Base-by-base conservation (phyloP, 2,888 invertebrate species). In the Drosophila falleni region DNA sequence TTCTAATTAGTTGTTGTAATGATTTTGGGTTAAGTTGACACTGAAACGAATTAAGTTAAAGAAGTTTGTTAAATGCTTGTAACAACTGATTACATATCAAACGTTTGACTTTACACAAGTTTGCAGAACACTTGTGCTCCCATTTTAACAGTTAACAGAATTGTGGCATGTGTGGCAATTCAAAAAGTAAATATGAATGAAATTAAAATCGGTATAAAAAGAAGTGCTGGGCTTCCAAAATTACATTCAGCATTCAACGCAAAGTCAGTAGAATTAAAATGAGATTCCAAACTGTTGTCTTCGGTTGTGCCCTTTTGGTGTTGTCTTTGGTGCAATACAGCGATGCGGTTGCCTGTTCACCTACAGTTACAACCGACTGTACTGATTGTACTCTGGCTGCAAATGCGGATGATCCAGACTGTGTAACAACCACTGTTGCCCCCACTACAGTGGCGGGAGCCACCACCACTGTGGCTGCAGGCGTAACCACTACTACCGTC, bases 21-120 rank as follows among this genome's bases (percentile, higher is more conserved):
- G 23, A 60, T 51, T 60, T 60, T 33, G 41, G 26, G 15, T 29
- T 37, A 9, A 13, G 23, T 15, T 58, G 46, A 47, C 46, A 47
- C 35, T 47, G 26, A 44, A 23, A 35, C 19, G 26, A 46, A n/a
- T 26, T 26, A 31, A 11, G 11, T 49, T 49, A 16, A 16, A 16
- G 31, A 49, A 33, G 19, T 31, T n/a, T 31, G 23, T 60, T 33
- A 37, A 11, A 26, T 31, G 9, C 15, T n/a, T 39, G 16, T 13
- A 54, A 62, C 71, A 58, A 41, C 71, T 62, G 53, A 56, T 71
- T 62, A 71, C 71, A 71, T 46, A 62, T 11, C 11, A 5, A 29
- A 51, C 16, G 19, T 50, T 39, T 33, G 4, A 37, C 42, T 49
- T 60, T 15, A 19, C 50, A 35, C 31, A 42, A 23, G 8, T 6